Percentiles rank a stretch among this genome's conserved stretches.
These are phyloP conservation scores for Phoxinus phoxinus DNA, from an alignment of 2,113 vertebrate genomes.

Conservation along the genomic window DNA sequence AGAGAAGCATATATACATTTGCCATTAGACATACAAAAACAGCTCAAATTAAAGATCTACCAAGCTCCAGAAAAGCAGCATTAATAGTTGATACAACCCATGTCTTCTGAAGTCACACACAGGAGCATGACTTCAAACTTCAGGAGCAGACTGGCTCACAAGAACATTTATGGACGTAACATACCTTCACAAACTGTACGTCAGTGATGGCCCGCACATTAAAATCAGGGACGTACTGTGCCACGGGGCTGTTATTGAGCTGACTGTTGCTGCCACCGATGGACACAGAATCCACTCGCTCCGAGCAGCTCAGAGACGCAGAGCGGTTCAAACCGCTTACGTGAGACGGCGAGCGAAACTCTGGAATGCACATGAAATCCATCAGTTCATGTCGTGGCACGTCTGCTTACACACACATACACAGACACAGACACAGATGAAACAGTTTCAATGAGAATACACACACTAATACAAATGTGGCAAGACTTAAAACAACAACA, in stretches of 20 bases:
- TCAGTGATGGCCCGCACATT: constrained; percentile 89
- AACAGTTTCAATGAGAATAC: not conserved
- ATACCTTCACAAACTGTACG: constrained; percentile 93
- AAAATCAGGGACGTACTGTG: constrained; percentile 91
- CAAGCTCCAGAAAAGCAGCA: not conserved
- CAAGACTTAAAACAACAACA: not conserved
- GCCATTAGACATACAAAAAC: not conserved
- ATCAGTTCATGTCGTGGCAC: not conserved
- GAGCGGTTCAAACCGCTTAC: constrained; percentile 86
- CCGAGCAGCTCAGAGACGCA: constrained; percentile 84
- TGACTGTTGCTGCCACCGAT: constrained; percentile 82
- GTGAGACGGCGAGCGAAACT: constrained; percentile 86
- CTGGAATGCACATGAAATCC: constrained; percentile 66
- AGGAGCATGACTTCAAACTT: not conserved
- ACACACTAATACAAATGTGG: not conserved
- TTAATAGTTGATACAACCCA: not conserved
- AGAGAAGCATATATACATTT: not conserved
- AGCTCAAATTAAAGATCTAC: not conserved
- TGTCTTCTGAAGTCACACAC: not conserved
- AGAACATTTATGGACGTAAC: constrained; percentile 1
- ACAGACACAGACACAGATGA: not conserved
- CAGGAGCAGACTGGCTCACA: not conserved
- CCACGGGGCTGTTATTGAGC: constrained; percentile 69
- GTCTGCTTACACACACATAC: not conserved
- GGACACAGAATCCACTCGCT: constrained; percentile 78